Evolutionary conservation across 2,888 invertebrate genomes (phyloP).

Genomic region (Orthosia gracilis): DNA sequence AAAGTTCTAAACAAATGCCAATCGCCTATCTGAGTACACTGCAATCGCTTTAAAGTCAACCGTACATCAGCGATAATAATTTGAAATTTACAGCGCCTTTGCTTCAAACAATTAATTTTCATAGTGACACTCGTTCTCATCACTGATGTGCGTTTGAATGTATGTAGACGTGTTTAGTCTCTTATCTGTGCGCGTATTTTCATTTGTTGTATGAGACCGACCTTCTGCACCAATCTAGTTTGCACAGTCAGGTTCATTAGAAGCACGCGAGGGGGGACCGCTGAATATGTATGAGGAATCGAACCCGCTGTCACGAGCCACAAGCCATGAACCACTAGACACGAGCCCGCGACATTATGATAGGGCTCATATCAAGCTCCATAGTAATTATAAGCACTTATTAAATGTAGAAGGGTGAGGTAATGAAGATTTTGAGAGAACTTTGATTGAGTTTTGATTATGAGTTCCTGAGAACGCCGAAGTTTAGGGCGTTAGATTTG

Average conservation of each 20-base stretch:
- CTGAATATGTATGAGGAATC: constrained; percentile 85
- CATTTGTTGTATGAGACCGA: background rate
- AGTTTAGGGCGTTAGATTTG: constrained; percentile 4
- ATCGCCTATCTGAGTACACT: no score
- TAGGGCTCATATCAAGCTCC: constrained; percentile 75
- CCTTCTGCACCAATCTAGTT: constrained; percentile 16
- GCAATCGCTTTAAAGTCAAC: no score
- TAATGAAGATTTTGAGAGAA: constrained; percentile 61
- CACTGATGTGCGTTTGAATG: background rate
- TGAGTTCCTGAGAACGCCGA: constrained; percentile 8
- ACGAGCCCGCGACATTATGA: constrained; percentile 73
- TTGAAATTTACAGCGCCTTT: no score
- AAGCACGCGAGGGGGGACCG: constrained; percentile 66
- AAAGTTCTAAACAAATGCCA: no score
- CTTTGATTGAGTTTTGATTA: constrained; percentile 63
- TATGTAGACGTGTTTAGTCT: background rate
- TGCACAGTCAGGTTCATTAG: constrained; percentile 73
- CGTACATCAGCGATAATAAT: no score
- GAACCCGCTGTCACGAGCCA: constrained; percentile 78
- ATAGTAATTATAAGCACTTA: constrained; percentile 69
- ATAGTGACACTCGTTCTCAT: no score
- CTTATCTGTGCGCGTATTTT: background rate
- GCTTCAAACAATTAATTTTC: no score
- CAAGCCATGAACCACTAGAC: constrained; percentile 72
- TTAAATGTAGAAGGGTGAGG: constrained; percentile 66